Conservation (phyloP, 1,140 invertebrate genomes). For the Cryptotermes secundus region DNA sequence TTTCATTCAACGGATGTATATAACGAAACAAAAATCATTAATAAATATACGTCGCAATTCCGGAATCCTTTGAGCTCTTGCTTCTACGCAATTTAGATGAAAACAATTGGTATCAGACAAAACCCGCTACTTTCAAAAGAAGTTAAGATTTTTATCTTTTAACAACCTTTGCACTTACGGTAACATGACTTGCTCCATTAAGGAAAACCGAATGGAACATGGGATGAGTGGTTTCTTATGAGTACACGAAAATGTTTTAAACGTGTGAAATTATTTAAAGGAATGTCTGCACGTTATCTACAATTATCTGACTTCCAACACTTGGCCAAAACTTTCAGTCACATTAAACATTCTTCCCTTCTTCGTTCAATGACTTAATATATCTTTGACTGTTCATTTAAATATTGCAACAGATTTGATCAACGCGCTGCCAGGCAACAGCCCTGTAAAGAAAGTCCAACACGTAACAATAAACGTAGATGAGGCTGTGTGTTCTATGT, state of each 20-base stretch:
- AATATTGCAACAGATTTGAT: too few relatives aligned
- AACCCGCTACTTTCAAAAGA: neutral
- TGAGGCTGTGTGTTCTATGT: too few relatives aligned
- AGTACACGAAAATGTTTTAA: neutral
- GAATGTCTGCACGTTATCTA: neutral
- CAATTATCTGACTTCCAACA: neutral
- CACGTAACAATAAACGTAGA: too few relatives aligned
- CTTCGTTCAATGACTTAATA: too few relatives aligned
- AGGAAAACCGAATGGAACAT: neutral
- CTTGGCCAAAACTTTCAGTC: neutral
- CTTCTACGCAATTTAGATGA: neutral
- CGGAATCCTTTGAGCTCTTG: neutral
- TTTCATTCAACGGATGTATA: neutral
- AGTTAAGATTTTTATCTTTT: neutral
- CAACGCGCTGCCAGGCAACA: too few relatives aligned
- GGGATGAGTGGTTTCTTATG: neutral
- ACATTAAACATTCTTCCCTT: too few relatives aligned
- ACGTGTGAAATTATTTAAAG: neutral
- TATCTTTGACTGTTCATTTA: too few relatives aligned
- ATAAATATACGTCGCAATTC: neutral
- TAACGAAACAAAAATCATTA: neutral
- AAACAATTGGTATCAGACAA: neutral
- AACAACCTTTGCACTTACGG: neutral
- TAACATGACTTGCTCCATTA: neutral
- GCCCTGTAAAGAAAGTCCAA: too few relatives aligned